Evolutionary conservation across 1,140 invertebrate species (phyloP).

Genomic region (Sycophila sp.): DNA sequence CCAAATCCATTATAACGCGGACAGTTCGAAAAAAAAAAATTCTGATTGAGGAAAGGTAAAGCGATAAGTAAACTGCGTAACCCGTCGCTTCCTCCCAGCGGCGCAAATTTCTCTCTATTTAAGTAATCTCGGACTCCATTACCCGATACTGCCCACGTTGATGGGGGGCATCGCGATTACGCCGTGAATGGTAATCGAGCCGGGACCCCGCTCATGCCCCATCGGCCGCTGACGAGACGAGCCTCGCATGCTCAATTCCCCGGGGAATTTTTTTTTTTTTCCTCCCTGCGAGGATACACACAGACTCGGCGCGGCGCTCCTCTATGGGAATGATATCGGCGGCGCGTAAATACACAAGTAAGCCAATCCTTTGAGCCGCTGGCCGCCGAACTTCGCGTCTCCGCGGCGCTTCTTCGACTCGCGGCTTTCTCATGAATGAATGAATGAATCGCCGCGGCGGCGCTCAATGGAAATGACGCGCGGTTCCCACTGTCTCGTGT

Average conservation of each 20-base stretch:
- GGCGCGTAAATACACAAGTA: conserved; percentile 32
- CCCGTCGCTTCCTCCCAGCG: background rate
- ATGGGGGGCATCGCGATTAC: conserved; percentile 32
- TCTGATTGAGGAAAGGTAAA: too few relatives aligned
- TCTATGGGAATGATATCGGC: conserved; percentile 47
- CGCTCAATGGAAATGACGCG: conserved; percentile 56
- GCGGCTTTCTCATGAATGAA: background rate
- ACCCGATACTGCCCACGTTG: conserved; percentile 18
- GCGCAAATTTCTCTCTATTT: conserved; percentile 11
- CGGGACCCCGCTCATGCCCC: background rate
- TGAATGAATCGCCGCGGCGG: conserved; percentile 15
- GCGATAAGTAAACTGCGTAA: background rate
- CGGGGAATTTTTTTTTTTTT: conserved; percentile 20
- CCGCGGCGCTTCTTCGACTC: conserved; percentile 43
- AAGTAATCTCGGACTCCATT: conserved; percentile 32
- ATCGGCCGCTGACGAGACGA: background rate
- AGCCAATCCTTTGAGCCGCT: conserved; percentile 54
- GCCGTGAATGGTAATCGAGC: conserved; percentile 40
- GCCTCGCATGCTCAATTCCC: background rate
- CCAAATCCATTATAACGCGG: too few relatives aligned
- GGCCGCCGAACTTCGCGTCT: conserved; percentile 39
- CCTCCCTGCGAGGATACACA: conserved; percentile 42
- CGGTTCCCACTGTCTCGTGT: conserved; percentile 63
- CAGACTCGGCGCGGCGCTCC: conserved; percentile 42
- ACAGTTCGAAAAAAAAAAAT: too few relatives aligned